A percentile compares a stretch with the other conserved stretches of the same genome.
These are phyloP conservation scores for Danaus melanippus DNA, from an alignment of 1,140 invertebrate genomes.

Conservation along the genomic window DNA sequence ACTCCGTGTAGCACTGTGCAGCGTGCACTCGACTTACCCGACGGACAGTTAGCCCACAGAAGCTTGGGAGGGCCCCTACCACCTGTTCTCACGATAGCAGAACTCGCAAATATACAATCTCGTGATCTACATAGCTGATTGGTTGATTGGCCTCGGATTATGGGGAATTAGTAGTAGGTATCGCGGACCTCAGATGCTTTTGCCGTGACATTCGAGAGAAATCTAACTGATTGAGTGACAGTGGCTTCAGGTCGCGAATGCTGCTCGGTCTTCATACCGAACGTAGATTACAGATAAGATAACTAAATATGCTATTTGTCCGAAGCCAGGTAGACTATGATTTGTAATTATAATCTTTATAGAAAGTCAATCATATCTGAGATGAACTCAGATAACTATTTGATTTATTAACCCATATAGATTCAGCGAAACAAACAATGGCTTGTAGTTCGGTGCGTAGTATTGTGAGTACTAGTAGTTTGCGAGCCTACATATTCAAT, in stretches of 20 bases:
- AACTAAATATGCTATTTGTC: constrained; percentile 51
- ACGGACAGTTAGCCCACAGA: constrained; percentile 46
- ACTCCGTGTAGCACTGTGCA: constrained; percentile 52
- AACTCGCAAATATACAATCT: constrained; percentile 52
- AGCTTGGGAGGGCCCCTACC: constrained; percentile 46
- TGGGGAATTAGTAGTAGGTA: constrained; percentile 46
- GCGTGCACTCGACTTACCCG: constrained; percentile 42
- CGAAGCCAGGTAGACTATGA: constrained; percentile 42
- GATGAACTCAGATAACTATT: constrained; percentile 43
- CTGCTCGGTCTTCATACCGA: constrained; percentile 42
- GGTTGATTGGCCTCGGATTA: constrained; percentile 63
- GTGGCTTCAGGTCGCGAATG: constrained; percentile 47
- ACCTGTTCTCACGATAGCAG: constrained; percentile 61
- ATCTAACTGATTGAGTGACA: constrained; percentile 49
- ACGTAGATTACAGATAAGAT: constrained; percentile 48
- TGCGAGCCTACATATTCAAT: too few relatives aligned
- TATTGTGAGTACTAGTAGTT: too few relatives aligned
- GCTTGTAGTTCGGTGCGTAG: too few relatives aligned
- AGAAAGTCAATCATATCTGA: constrained; percentile 60
- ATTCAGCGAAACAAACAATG: too few relatives aligned
- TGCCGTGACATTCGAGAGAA: constrained; percentile 57
- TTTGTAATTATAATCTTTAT: constrained; percentile 52
- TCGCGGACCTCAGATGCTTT: constrained; percentile 31
- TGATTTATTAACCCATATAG: constrained; percentile 31
- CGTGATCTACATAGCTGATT: constrained; percentile 64